Base-by-base conservation (phyloP, 2,888 invertebrate species). In the Chrysolina americana region DNA sequence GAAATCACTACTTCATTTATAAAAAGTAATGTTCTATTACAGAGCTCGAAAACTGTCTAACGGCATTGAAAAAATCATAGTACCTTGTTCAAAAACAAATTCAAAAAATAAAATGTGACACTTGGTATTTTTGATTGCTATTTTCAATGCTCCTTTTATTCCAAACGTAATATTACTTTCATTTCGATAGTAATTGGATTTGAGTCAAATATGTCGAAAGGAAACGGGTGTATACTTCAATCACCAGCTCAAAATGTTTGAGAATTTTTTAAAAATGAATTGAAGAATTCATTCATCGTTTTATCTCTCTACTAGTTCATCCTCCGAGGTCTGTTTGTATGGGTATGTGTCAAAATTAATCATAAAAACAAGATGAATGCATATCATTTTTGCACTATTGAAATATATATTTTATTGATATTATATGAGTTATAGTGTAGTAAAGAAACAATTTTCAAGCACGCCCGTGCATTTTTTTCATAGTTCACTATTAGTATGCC, bases 271-370 rank as follows among this genome's bases (percentile, higher is more conserved):
- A 11, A 19, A 11, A 23, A 13, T 23, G 13, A 56, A 23, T 56
- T 56, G 15, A 56, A 21, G 10, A 21, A 56, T 13, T 48, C 10
- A 15, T 23, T 4, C 21, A 21, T 10, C 13, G 21, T 19, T 56
- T 56, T 1, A 56, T 17, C 17, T 8, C 19, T 13, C 21, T 5
- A 13, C 21, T 1, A 19, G 62, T 59, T 19, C 41, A 28, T 66
- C 23, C 10, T 53, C 11, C 13, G 8, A 21, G 10, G 62, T 59
- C 36, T 70, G 50, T 64, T 50, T 23, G 41, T 70, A 28, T 63
- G 41, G 50, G 23, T 47, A 78, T 75, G 79, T 78, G 78, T 78
- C 77, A 78, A 78, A 76, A 75, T 74, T 73, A 62, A 50, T 50
- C 44, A 75, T 28, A 15, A 28, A 23, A 59, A 28, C 17, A 41